A percentile compares a stretch with the other conserved stretches of the same genome.
Evolutionary conservation across 2,797 vertebrate species (phyloP).

Genomic region (Antrozous pallidus): DNA sequence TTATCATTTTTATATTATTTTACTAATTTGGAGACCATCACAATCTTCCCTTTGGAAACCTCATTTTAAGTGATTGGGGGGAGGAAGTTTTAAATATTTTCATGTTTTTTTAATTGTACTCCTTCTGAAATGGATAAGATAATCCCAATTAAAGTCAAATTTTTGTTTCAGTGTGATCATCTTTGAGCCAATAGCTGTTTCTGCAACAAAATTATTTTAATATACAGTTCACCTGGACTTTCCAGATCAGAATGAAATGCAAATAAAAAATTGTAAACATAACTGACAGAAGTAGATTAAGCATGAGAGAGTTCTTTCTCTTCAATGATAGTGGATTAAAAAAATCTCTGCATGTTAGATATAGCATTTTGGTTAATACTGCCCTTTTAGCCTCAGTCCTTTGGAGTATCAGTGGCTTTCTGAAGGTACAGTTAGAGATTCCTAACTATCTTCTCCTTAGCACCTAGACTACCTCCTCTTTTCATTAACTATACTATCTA

Average conservation of each 20-base stretch:
- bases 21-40: slow-evolving; percentile 52
- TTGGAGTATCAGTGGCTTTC: neutral
- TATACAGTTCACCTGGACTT: neutral
- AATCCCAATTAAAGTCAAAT: neutral
- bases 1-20: slow-evolving; percentile 67
- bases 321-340: neutral
- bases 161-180: slow-evolving; percentile 12
- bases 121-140: slow-evolving; percentile 13
- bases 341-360: neutral
- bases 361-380: neutral
- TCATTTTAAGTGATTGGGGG: slow-evolving; percentile 59
- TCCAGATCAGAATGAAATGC: slow-evolving; percentile 1
- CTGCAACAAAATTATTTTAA: neutral
- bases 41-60: slow-evolving; percentile 50
- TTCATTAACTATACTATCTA: neutral
- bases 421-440: neutral
- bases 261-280: neutral
- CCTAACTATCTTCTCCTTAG: neutral
- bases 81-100: slow-evolving; percentile 21
- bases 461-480: neutral
- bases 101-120: neutral
- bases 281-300: neutral
- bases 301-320: neutral
- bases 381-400: neutral
- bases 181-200: neutral